phyloP scores from a whole-genome alignment of 2,113 vertebrate species.

The Coptodon rendalli region DNA sequence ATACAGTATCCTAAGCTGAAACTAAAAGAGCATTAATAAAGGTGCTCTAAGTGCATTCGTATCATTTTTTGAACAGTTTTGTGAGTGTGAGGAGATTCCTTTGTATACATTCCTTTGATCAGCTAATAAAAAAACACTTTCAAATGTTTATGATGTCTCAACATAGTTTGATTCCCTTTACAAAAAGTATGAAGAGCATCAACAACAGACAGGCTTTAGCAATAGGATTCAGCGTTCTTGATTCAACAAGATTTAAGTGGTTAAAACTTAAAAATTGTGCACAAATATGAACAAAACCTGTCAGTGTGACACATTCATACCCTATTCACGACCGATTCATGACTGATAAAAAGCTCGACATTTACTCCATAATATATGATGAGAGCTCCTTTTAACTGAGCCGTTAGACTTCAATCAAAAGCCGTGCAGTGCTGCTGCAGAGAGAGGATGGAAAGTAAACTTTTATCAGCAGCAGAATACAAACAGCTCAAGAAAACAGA shows the following conservation, averaged over 20 bases:
- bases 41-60: neutral
- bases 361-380: neutral
- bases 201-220: neutral
- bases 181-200: neutral
- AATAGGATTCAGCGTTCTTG: neutral
- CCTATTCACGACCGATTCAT: neutral
- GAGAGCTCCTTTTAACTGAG: neutral
- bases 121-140: neutral
- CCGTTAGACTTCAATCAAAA: neutral
- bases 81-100: neutral
- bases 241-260: neutral
- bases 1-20: neutral
- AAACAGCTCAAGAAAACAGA: conserved; percentile 52
- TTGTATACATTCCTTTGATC: neutral
- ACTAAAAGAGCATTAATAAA: neutral
- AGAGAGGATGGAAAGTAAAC: conserved; percentile 35
- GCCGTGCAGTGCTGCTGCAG: neutral
- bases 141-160: neutral
- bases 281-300: conserved; percentile 15
- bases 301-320: neutral
- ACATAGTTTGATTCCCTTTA: neutral
- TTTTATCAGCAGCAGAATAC: conserved; percentile 42
- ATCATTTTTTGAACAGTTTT: neutral
- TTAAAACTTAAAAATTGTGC: neutral
- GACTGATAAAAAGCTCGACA: conserved; percentile 18